These are phyloP conservation scores for Tympanuchus pallidicinctus DNA, from an alignment of 2,113 vertebrate genomes.

Conservation along the genomic window DNA sequence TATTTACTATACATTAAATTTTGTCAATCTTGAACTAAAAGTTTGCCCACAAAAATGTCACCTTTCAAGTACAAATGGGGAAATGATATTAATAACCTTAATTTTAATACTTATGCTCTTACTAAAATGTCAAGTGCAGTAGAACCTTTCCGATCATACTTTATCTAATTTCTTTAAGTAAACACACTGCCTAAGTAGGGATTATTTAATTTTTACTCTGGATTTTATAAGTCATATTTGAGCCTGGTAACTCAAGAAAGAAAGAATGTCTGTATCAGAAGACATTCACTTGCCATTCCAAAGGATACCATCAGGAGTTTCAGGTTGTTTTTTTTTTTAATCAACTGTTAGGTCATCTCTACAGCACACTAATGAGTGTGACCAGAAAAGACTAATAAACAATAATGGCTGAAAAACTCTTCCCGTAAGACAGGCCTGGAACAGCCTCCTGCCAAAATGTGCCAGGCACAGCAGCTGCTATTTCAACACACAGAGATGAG, in stretches of 20 bases:
- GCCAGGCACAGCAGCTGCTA: neutral
- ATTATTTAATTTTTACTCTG: neutral
- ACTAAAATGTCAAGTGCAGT: neutral
- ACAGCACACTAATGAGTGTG: neutral
- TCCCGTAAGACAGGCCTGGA: neutral
- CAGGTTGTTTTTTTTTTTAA: neutral
- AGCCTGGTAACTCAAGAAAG: neutral
- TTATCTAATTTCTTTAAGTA: neutral
- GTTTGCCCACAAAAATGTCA: neutral
- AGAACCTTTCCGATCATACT: neutral
- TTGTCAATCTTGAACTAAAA: neutral
- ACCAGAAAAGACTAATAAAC: neutral
- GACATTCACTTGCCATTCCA: neutral
- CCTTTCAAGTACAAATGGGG: neutral
- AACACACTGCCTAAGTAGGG: neutral
- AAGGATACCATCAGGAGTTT: neutral
- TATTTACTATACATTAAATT: neutral
- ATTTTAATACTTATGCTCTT: neutral
- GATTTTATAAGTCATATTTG: neutral
- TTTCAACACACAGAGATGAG: neutral
- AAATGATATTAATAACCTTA: neutral
- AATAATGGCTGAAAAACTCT: neutral
- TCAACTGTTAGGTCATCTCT: neutral
- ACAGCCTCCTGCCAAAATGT: neutral
- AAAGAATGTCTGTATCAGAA: rapidly evolving